phyloP scores from a whole-genome alignment of 2,113 vertebrate species.

The Tyto alba region DNA sequence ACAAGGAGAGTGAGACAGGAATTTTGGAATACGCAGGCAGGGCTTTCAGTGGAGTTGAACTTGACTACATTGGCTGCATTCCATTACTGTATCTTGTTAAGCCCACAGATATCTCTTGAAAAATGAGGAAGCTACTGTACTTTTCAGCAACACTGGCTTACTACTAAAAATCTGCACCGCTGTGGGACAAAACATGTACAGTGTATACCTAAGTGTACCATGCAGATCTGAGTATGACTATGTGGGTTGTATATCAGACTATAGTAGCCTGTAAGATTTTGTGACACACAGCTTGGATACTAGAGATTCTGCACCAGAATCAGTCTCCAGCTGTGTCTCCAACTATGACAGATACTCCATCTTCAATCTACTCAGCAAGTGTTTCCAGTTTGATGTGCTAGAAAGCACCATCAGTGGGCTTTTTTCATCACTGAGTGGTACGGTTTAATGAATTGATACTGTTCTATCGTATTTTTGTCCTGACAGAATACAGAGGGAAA shows the following conservation, averaged over 20 bases:
- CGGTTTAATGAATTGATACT: background rate
- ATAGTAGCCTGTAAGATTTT: background rate
- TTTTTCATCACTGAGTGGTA: background rate
- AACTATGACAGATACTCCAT: background rate
- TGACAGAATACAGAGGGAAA: background rate
- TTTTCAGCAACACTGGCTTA: background rate
- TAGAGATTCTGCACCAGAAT: background rate
- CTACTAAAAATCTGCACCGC: background rate
- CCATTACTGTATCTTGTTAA: background rate
- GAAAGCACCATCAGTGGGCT: fast-evolving
- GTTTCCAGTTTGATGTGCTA: background rate
- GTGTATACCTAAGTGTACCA: background rate
- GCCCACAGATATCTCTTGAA: background rate
- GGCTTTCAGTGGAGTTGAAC: background rate
- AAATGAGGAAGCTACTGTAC: background rate
- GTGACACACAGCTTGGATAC: background rate
- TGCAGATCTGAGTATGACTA: fast-evolving
- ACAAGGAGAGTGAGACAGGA: background rate
- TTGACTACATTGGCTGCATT: background rate
- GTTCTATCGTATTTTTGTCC: background rate
- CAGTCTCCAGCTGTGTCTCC: background rate
- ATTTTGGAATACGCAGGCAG: background rate
- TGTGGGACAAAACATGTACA: background rate
- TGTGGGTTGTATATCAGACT: background rate
- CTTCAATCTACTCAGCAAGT: background rate